phyloP scores from a whole-genome alignment of 2,797 vertebrate genomes.

The Scleropages formosus region DNA sequence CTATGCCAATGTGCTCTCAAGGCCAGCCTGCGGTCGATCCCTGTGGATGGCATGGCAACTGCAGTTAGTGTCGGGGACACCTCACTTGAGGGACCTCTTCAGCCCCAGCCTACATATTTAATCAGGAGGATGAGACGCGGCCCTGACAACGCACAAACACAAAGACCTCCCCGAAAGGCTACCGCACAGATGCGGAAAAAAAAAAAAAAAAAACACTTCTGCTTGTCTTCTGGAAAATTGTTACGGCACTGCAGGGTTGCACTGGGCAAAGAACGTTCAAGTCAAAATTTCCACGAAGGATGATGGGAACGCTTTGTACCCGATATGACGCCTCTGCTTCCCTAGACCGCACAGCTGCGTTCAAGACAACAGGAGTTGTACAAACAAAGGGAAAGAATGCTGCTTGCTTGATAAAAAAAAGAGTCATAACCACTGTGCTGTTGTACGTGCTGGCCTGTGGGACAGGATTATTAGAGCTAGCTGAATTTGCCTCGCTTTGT shows the following conservation, averaged over 20 bases:
- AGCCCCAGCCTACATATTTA: neutral
- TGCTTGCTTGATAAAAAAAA: too few species aligned
- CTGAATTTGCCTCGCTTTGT: too few species aligned
- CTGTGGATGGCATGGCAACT: neutral
- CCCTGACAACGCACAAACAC: neutral
- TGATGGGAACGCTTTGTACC: neutral
- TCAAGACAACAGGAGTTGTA: neutral
- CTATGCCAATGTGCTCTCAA: conserved; percentile 20
- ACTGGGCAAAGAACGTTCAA: neutral
- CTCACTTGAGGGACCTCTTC: conserved; percentile 13
- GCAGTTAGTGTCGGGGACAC: neutral
- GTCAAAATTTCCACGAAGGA: neutral
- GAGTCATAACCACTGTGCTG: too few species aligned
- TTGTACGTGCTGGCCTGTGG: too few species aligned
- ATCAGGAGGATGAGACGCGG: neutral
- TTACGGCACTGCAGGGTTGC: neutral
- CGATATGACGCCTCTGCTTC: neutral
- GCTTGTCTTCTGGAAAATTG: neutral
- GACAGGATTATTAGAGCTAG: too few species aligned
- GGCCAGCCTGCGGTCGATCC: neutral
- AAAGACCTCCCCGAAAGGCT: neutral
- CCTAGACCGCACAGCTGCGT: too few species aligned
- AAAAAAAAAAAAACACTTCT: too few species aligned
- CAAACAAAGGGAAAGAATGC: neutral
- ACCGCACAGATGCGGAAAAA: neutral